Percentiles rank a stretch among this genome's conserved stretches.
phyloP scores from a whole-genome alignment of 2,113 vertebrate species.

The Melierax canorus region DNA sequence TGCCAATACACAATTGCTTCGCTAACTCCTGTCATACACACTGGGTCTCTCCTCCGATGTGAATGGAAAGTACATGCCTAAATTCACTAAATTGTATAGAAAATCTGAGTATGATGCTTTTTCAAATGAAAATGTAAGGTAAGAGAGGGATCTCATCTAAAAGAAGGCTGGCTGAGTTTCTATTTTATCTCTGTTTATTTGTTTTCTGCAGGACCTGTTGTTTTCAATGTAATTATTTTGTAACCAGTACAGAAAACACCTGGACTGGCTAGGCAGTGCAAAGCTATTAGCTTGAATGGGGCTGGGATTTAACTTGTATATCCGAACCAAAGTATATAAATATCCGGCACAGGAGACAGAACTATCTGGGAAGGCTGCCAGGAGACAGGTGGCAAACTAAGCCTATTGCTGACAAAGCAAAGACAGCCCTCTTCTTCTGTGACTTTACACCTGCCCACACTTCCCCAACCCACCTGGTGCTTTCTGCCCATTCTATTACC shows the following conservation, averaged over 20 bases:
- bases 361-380: not conserved
- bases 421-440: not conserved
- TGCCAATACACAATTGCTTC: not conserved
- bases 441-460: not conserved
- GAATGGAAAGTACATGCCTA: fast-evolving
- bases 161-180: not conserved
- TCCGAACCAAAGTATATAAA: not conserved
- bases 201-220: not conserved
- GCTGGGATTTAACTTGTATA: not conserved
- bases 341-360: not conserved
- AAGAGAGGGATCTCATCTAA: not conserved
- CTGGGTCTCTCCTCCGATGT: fast-evolving
- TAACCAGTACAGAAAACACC: not conserved
- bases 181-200: not conserved
- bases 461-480: fast-evolving
- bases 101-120: not conserved
- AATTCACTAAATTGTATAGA: fast-evolving
- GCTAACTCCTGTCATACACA: not conserved
- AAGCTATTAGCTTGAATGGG: not conserved
- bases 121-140: not conserved
- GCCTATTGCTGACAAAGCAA: not conserved
- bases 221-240: not conserved
- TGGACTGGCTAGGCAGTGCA: not conserved
- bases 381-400: not conserved
- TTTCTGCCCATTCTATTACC: not conserved